Conservation (phyloP, 1,140 invertebrate species). For the Aphidius ervi region DNA sequence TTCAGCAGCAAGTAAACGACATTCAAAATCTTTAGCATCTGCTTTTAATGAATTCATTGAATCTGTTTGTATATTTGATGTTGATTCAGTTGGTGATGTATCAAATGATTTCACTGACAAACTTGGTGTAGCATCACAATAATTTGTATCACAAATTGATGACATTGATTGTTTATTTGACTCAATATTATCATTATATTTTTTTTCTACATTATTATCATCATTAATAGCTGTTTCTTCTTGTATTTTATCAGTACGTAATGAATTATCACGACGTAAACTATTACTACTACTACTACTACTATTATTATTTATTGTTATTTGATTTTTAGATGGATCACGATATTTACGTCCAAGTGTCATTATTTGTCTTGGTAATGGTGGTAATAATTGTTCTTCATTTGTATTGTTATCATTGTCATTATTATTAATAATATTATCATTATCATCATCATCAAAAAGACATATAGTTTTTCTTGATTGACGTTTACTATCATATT, state of each 20-base stretch:
- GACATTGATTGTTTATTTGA: not conserved
- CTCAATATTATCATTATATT: not conserved
- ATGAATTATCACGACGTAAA: slow-evolving; percentile 29
- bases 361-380: slow-evolving; percentile 31
- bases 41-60: slow-evolving; percentile 23
- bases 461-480: slow-evolving; percentile 40
- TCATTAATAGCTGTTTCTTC: slow-evolving; percentile 33
- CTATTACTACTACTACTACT: slow-evolving; percentile 13
- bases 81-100: slow-evolving; percentile 40
- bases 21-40: slow-evolving; percentile 36
- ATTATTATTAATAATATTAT: no score
- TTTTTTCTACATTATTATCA: slow-evolving; percentile 21
- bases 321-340: slow-evolving; percentile 19
- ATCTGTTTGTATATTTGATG: slow-evolving; percentile 35
- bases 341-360: slow-evolving; percentile 34
- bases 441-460: slow-evolving; percentile 39
- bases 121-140: slow-evolving; percentile 30
- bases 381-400: slow-evolving; percentile 17
- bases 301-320: no score
- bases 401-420: no score
- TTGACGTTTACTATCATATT: slow-evolving; percentile 25
- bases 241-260: slow-evolving; percentile 43
- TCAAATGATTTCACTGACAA: slow-evolving; percentile 36
- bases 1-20: slow-evolving; percentile 42
- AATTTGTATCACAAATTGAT: slow-evolving; percentile 29